Base-by-base conservation (phyloP, 2,888 invertebrate species). In the Tinea trinotella region DNA sequence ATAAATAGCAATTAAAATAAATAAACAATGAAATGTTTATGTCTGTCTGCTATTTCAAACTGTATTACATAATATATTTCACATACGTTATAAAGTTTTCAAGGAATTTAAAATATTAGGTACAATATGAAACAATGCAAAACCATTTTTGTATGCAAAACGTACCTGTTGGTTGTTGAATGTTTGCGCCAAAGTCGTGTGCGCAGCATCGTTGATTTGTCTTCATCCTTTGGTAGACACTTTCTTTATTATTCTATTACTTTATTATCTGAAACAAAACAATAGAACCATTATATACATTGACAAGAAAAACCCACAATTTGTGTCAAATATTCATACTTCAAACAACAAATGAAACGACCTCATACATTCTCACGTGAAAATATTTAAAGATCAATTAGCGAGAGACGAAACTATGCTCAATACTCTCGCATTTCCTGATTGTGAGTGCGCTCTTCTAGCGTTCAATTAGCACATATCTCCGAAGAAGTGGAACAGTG, bases 141-240 rank as follows among this genome's bases (percentile, higher is more conserved):
- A 7, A 22, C 22, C 7, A n/a, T 30, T 30, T 30, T 30, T 30
- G 30, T 30, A 30, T 30, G 30, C 30, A 30, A 40, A 40, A 13
- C 46, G 62, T 56, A 84, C 84, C 84, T 84, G 81, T 82, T 71
- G 76, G 68, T 68, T 79, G 70, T 59, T 71, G 67, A 64, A 65
- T 68, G 61, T 75, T 71, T 59, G 73, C 73, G 67, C 72, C 74
- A 72, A 76, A 75, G 69, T 66, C 76, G 68, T 68, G 71, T 67
- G 71, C 71, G 76, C 76, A 63, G 62, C 69, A 76, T 74, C 76
- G 75, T 66, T 79, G 77, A 74, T 78, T 80, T 77, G 75, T 78
- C 85, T 74, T 82, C 85, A 85, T 85, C 71, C 80, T 85, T 84
- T 80, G 78, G 64, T 67, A 74, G 73, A 70, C 75, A 69, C 71